Conservation (phyloP, 2,113 vertebrate species). For the Sus scrofa region T2T-Sscrofa CM000814.6:12298501-12299000, state of each 20-base stretch:
- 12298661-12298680: constrained; percentile 62
- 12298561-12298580: neutral
- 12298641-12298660: constrained; percentile 62
- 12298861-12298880: neutral
- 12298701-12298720: neutral
- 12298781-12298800: neutral
- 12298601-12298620: constrained; percentile 52
- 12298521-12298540: constrained; percentile 1
- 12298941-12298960: neutral
- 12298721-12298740: constrained; percentile 3
- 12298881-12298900: neutral
- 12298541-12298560: neutral
- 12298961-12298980: neutral
- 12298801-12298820: neutral
- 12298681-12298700: neutral
- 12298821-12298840: constrained; percentile 8
- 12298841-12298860: neutral
- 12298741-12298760: neutral
- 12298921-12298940: neutral
- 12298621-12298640: constrained; percentile 30
- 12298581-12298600: constrained; percentile 51
- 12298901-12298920: neutral
- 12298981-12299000: neutral
- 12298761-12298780: neutral
- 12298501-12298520: neutral